Evolutionary conservation across 1,140 invertebrate genomes (phyloP).

Genomic region (Spodoptera frugiperda): DNA sequence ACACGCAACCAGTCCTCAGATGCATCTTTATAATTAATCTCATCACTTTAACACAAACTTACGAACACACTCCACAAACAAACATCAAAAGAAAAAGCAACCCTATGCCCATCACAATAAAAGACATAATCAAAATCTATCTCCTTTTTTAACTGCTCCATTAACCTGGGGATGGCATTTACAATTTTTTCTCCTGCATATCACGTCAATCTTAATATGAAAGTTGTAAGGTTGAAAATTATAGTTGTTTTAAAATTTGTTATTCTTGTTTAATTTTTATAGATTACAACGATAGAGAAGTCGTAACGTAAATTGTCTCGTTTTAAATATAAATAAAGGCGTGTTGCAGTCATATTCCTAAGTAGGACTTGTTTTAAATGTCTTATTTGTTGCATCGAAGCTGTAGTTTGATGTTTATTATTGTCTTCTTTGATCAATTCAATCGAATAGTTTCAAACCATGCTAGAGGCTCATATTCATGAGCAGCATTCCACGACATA

Average conservation of each 20-base stretch:
- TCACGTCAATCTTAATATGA: conserved; percentile 48
- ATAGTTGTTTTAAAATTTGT: conserved; percentile 36
- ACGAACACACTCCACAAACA: neutral
- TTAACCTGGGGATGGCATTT: conserved; percentile 4
- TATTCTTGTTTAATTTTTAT: conserved; percentile 51
- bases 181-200: conserved; percentile 47
- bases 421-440: neutral
- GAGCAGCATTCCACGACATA: too few species aligned
- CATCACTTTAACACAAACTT: conserved; percentile 38
- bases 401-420: neutral
- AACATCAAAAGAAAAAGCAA: conserved; percentile 25
- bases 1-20: conserved; percentile 40
- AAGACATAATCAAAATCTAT: neutral
- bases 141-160: neutral
- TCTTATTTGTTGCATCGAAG: neutral
- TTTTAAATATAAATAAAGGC: conserved; percentile 44
- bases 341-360: conserved; percentile 27
- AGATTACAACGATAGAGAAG: conserved; percentile 49
- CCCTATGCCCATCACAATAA: conserved; percentile 2
- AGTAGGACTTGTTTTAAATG: conserved; percentile 23
- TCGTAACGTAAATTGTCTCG: conserved; percentile 47
- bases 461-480: too few species aligned
- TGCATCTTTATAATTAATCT: conserved; percentile 54
- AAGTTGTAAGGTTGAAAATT: conserved; percentile 46
- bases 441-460: too few species aligned